A percentile compares a stretch with the other conserved stretches of the same genome.
Evolutionary conservation across 2,797 vertebrate species (phyloP).

Genomic region (Acanthurus leucopareius): DNA sequence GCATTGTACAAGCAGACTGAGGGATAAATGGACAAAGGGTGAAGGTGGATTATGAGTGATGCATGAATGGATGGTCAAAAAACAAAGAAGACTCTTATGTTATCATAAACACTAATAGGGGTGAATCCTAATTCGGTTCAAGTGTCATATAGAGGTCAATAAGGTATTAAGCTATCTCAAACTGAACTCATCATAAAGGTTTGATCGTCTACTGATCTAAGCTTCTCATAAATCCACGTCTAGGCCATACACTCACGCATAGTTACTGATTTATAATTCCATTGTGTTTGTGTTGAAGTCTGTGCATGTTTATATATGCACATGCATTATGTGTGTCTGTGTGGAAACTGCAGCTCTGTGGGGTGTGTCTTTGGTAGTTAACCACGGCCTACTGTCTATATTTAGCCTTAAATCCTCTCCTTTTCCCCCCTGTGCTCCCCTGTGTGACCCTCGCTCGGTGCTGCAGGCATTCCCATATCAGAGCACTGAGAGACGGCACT

Average conservation of each 20-base stretch:
- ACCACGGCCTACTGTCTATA: conserved; percentile 83
- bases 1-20: conserved; percentile 39
- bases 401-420: conserved; percentile 80
- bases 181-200: conserved; percentile 21
- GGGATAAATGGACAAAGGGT: conserved; percentile 33
- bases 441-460: conserved; percentile 78
- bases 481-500: conserved; percentile 70
- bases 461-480: conserved; percentile 87
- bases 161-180: conserved; percentile 49
- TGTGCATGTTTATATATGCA: conserved; percentile 28
- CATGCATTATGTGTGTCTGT: conserved; percentile 42
- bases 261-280: conserved; percentile 23
- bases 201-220: conserved; percentile 35
- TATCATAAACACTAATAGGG: conserved; percentile 14
- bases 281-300: conserved; percentile 16
- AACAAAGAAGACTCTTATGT: conserved; percentile 25
- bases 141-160: conserved; percentile 57
- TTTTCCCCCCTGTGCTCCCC: conserved; percentile 66
- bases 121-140: conserved; percentile 30
- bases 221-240: conserved; percentile 26
- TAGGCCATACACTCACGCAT: background rate
- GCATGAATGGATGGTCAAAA: conserved; percentile 14
- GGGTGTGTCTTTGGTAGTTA: conserved; percentile 80
- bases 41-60: conserved; percentile 29
- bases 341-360: conserved; percentile 63